Base-by-base conservation (phyloP, 2,888 invertebrate genomes). In the Rhagonycha fulva region DNA sequence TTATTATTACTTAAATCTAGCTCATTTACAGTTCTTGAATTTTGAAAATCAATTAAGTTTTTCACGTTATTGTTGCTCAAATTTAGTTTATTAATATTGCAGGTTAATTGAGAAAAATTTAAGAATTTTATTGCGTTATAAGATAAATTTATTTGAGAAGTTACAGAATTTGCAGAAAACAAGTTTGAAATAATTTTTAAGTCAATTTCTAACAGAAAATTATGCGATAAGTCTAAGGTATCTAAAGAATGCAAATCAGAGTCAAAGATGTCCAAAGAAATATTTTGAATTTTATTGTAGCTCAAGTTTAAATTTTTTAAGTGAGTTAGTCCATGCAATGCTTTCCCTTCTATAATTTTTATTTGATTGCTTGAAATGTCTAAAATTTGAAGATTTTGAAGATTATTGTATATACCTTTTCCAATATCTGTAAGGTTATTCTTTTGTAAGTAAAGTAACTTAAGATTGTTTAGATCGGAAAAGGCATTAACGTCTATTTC, bases 401-500 rank as follows among this genome's bases (percentile, higher is more conserved):
- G 23, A 47, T 32, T 30, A 60, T 30, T 69, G 12, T 47, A 19
- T 5, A 23, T 69, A 10, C 69, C 60, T 47, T 71, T 28, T 30
- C 19, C 26, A 9, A 71, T 24, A 14, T n/a, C 24, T 14, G 5
- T 0, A 11, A 71, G 9, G n/a, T 47, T 0, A 9, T 66, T 71
- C 12, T 71, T 32, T 62, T 32, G 11, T 14, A 71, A 24, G 9
- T 47, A 12, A 9, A 71, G 14, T 4, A 26, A 4, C 11, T 32
- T 30, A 7, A 76, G 32, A 10, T 47, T 70, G 1, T 7, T 47
- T 3, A 70, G 14, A 19, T 32, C 32, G 11, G 14, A 14, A 60
- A 76, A 76, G 5, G 76, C 76, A 11, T 68, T 66, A n/a, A 32
- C 19, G 9, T 70, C 14, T 10, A 76, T 76, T 23, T 12, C 47